A percentile compares a stretch with the other conserved stretches of the same genome.
phyloP scores from a whole-genome alignment of 2,797 vertebrate species.

The Amphiprion clarkii region DNA sequence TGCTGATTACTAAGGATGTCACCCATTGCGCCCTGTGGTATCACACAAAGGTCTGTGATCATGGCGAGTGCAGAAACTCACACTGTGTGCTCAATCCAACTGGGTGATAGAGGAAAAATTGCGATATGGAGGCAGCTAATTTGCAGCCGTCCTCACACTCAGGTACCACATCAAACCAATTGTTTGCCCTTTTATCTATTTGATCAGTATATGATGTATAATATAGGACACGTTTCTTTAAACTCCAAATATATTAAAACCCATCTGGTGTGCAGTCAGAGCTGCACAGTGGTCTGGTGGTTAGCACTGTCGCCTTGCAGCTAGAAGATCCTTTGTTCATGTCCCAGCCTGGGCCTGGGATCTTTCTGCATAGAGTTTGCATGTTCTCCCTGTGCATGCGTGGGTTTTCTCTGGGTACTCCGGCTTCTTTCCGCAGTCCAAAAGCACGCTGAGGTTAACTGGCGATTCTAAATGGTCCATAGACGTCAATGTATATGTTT shows the following conservation, averaged over 20 bases:
- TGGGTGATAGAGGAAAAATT: conserved; percentile 40
- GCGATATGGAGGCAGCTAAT: conserved; percentile 35
- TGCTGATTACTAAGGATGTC: conserved; percentile 85
- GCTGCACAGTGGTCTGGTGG: too few relatives aligned
- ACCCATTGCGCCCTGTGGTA: conserved; percentile 70
- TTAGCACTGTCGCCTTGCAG: too few relatives aligned
- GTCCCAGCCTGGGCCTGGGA: too few relatives aligned
- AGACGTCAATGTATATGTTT: too few relatives aligned
- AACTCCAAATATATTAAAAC: neutral
- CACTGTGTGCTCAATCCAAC: conserved; percentile 47
- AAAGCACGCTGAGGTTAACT: too few relatives aligned
- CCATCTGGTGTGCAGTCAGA: too few relatives aligned
- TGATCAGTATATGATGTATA: conserved; percentile 5
- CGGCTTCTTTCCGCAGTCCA: too few relatives aligned
- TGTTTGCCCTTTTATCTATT: conserved; percentile 22
- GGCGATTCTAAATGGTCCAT: too few relatives aligned
- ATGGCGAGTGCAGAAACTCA: conserved; percentile 43
- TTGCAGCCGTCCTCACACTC: conserved; percentile 40
- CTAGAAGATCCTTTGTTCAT: too few relatives aligned
- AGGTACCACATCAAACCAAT: conserved; percentile 10
- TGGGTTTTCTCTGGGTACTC: too few relatives aligned
- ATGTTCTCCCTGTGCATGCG: too few relatives aligned
- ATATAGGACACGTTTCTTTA: neutral
- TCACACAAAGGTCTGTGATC: conserved; percentile 74
- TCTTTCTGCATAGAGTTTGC: too few relatives aligned